phyloP scores from a whole-genome alignment of 2,113 vertebrate species.

The Empidonax traillii region DNA sequence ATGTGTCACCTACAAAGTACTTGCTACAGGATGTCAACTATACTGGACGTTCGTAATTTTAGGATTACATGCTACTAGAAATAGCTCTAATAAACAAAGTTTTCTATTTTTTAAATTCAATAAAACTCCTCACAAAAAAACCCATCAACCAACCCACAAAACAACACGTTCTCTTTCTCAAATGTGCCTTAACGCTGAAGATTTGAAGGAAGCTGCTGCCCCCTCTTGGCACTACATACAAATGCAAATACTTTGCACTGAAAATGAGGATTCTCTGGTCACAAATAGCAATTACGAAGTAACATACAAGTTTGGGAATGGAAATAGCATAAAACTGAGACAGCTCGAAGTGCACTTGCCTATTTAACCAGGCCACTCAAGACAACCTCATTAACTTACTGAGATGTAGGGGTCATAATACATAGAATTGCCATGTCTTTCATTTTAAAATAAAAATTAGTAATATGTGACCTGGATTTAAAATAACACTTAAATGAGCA shows the following conservation, averaged over 20 bases:
- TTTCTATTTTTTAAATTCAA: background rate
- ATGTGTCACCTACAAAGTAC: background rate
- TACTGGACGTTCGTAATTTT: background rate
- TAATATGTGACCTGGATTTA: background rate
- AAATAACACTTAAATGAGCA: background rate
- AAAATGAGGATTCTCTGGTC: background rate
- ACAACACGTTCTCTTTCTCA: background rate
- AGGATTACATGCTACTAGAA: background rate
- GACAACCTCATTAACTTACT: background rate
- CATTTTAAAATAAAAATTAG: background rate
- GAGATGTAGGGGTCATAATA: background rate
- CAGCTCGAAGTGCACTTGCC: background rate
- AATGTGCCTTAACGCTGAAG: accelerated
- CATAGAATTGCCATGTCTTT: background rate
- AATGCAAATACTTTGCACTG: background rate
- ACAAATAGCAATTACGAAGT: background rate
- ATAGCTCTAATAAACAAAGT: background rate
- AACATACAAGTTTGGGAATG: background rate
- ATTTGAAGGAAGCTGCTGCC: conserved; percentile 58
- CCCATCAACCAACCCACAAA: background rate
- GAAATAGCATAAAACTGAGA: background rate
- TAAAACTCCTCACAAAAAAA: background rate
- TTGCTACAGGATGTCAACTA: background rate
- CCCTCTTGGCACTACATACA: conserved; percentile 46
- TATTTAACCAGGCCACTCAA: background rate